Base-by-base conservation (phyloP, 1,140 invertebrate genomes). In the Papilio aristodemus region DNA sequence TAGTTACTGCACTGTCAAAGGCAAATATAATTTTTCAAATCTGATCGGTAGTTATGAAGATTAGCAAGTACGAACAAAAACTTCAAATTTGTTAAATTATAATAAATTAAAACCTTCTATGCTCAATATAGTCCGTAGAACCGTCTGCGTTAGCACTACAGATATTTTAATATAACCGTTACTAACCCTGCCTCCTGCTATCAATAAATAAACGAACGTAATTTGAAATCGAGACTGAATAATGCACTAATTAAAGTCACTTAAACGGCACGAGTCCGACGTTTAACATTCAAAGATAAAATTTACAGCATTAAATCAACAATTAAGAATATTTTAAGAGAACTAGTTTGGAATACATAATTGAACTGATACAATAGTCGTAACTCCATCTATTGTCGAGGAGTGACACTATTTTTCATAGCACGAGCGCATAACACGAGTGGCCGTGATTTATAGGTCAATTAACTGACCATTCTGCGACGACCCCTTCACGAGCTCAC, bases 381-480 rank as follows among this genome's bases (percentile, higher is more conserved):
- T 71, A 75, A 78, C 86, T 79, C 85, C 79, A 85, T 82, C 81
- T 85, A 71, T 79, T 79, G 78, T 73, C 68, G 69, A 62, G 69
- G 19, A 60, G 8, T 36, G 58, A 72, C 71, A 80, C 77, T 72
- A 64, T 41, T 64, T 70, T 62, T 71, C 67, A 69, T 76, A 73
- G 66, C 73, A 72, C 70, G 19, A 63, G 69, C 57, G 63, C 70
- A 74, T 73, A 75, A 83, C 82, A 73, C 73, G 75, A 68, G 71
- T 68, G 64, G 57, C 39, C 69, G 79, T 87, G 85, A 90, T 90
- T 89, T 90, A 89, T 90, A 73, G 70, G 71, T 80, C 86, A 90
- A 90, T 89, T 90, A 88, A 88, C 80, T 88, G 88, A 90, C 86
- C 86, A 89, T 90, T 90, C 86, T 83, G 57, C 71, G 63, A 71